Evolutionary conservation across 2,113 vertebrate genomes (phyloP).

Genomic region (Forbesichthys agassizii): DNA sequence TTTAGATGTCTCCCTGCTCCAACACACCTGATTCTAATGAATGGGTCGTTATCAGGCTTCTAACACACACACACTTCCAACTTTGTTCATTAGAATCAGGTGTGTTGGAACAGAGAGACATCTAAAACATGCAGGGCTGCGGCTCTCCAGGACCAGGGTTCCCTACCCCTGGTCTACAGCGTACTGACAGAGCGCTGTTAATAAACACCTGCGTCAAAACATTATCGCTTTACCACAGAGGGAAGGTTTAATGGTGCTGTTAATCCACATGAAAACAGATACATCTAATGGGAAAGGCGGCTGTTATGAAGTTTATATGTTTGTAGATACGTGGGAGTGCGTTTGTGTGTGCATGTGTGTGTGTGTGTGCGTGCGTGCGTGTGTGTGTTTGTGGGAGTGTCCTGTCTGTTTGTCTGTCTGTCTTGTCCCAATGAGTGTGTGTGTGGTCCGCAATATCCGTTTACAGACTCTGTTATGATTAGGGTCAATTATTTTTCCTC

Average conservation of each 20-base stretch:
- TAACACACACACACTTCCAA: no score
- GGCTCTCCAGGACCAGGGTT: no score
- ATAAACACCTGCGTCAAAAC: constrained; percentile 34
- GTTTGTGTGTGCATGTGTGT: constrained; percentile 1
- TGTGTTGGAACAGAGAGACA: no score
- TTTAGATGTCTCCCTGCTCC: no score
- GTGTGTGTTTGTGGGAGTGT: not conserved
- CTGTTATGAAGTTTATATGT: constrained; percentile 12
- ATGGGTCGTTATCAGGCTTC: no score
- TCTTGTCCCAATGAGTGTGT: not conserved
- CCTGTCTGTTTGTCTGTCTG: not conserved
- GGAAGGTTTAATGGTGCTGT: constrained; percentile 20
- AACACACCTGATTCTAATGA: no score
- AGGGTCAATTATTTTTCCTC: not conserved
- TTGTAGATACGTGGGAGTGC: not conserved
- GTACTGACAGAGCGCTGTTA: not conserved
- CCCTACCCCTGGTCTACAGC: not conserved
- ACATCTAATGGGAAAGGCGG: not conserved
- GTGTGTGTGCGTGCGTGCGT: constrained; percentile 7
- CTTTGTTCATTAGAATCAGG: no score
- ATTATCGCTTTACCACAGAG: constrained; percentile 26
- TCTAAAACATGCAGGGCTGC: no score
- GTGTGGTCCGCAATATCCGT: constrained; percentile 46
- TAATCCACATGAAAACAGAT: constrained; percentile 42
- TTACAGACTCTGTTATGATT: constrained; percentile 20